Percentiles rank a stretch among this genome's conserved stretches.
Conservation (phyloP, 2,888 invertebrate genomes). For the Cheilosia soror region DNA sequence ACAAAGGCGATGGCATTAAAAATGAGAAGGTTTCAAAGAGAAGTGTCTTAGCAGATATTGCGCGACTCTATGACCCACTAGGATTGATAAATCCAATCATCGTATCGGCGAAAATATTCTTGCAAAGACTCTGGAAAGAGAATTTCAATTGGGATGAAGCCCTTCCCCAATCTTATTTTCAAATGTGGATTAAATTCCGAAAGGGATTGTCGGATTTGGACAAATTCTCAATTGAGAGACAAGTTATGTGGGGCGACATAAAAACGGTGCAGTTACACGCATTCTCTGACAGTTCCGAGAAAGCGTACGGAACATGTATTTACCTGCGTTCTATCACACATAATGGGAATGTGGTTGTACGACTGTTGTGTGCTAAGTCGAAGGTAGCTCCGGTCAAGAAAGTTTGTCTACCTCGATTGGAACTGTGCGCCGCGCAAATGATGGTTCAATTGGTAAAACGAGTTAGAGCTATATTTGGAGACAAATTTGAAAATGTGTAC, state of each 20-base stretch:
- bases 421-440: slow-evolving; percentile 47
- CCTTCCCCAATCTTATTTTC: neutral
- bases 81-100: slow-evolving; percentile 16
- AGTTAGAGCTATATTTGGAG: slow-evolving; percentile 5
- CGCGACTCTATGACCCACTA: slow-evolving; percentile 3
- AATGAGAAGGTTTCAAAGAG: neutral
- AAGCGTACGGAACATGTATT: neutral
- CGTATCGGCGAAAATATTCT: slow-evolving; percentile 8
- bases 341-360: neutral
- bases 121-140: slow-evolving; percentile 1
- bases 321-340: neutral
- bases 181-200: neutral
- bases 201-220: neutral
- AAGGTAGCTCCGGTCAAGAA: slow-evolving; percentile 41
- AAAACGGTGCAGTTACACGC: slow-evolving; percentile 8
- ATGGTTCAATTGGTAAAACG: slow-evolving; percentile 54
- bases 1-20: neutral
- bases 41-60: slow-evolving; percentile 7
- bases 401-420: slow-evolving; percentile 44
- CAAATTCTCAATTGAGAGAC: neutral
- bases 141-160: slow-evolving; percentile 15
- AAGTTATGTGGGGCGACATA: slow-evolving; percentile 1
- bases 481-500: neutral
- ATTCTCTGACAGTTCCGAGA: neutral
- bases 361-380: slow-evolving; percentile 32